Evolutionary conservation across 2,113 vertebrate species (phyloP).

Genomic region (Martes martes): DNA sequence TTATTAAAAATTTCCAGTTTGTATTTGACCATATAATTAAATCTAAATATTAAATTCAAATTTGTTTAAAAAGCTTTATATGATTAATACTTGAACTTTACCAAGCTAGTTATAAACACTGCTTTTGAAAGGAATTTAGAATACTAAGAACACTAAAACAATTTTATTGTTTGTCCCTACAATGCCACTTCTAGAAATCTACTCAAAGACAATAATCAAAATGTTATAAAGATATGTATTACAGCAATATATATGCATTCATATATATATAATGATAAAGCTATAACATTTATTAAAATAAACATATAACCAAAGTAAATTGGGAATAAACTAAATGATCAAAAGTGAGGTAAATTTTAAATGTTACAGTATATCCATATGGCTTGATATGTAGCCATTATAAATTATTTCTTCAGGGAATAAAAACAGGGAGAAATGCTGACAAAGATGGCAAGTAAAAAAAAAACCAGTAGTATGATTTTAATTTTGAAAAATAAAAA

Average conservation of each 20-base stretch:
- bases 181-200: not conserved
- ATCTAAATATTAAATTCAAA: not conserved
- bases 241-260: not conserved
- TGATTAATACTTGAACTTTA: not conserved
- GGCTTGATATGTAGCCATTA: not conserved
- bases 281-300: not conserved
- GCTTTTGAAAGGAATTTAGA: not conserved
- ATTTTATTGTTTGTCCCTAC: not conserved
- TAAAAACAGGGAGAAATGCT: not conserved
- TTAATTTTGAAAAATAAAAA: slow-evolving; percentile 2
- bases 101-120: not conserved
- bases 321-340: not conserved
- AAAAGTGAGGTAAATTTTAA: not conserved
- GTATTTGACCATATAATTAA: not conserved
- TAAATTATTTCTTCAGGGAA: not conserved
- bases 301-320: not conserved
- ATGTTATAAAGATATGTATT: not conserved
- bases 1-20: not conserved
- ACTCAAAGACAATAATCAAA: not conserved
- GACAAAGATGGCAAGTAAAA: not conserved
- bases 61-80: not conserved
- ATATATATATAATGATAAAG: not conserved
- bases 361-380: not conserved
- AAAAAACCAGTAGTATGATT: not conserved
- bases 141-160: not conserved